Evolutionary conservation across 2,797 vertebrate species (phyloP), one percentile per base, ranked within the genome.

Genomic region (Limnodromus scolopaceus): DNA sequence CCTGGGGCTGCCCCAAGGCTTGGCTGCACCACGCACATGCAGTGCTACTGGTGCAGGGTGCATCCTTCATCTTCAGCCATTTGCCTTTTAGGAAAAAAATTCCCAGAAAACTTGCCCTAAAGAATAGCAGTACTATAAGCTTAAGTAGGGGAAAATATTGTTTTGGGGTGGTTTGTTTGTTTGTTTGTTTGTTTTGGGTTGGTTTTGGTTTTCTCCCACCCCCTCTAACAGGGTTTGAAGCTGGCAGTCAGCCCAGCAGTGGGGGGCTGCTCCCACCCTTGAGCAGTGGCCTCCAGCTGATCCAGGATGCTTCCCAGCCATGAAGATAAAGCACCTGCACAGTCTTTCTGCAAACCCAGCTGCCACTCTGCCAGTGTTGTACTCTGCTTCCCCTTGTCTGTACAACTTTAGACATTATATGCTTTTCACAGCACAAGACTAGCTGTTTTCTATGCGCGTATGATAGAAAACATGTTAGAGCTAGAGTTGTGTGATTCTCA

Each of bases 291-390:
- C 36, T 72, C 46, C 36, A 61, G 58, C 54, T 81, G 19, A 49
- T 36, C n/a, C 12, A 2, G 12, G 46, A 28, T n/a, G 24, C 43
- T 74, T 49, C 65, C 60, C 8, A 7, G 20, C 15, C 57, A 51
- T 1, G 0, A 4, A 74, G 30, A 20, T 63, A 84, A 77, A 18
- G 23, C n/a, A 30, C 27, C 22, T 8, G 18, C 0, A 1, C 38
- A 41, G 32, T 23, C 14, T 49, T 4, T 0, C 78, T 17, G 13
- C 14, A 27, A 63, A 60, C 10, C 23, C 39, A 63, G 43, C 10
- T 2, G 2, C 46, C 4, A 2, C 70, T 84, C 61, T 46, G 43
- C 48, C 61, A 34, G 32, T 22, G 19, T 1, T 54, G 25, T n/a
- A 17, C 41, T 54, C 60, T 43, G 38, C 32, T 68, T 82, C 34